Evolutionary conservation across 2,888 invertebrate species (phyloP).

Genomic region (Yponomeuta malinellus): DNA sequence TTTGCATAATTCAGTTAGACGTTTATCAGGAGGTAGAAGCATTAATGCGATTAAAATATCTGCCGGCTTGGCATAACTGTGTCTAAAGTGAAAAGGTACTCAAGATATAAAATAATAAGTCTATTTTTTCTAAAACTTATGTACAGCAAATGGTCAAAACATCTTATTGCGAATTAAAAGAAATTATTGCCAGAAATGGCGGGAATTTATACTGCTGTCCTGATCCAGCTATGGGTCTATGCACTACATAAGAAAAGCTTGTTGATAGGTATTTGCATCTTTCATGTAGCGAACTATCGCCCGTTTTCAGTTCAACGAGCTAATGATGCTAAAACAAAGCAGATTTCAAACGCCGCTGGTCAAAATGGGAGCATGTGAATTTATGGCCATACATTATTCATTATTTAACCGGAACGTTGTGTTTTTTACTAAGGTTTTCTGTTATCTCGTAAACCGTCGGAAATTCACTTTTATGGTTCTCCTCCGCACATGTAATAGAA

Average conservation of each 20-base stretch:
- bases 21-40: background rate
- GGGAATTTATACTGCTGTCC: too few species aligned
- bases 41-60: background rate
- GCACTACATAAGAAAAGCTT: background rate
- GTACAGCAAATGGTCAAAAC: too few species aligned
- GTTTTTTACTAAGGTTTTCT: too few species aligned
- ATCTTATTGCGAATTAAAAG: too few species aligned
- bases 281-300: background rate
- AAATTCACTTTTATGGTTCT: constrained; percentile 7
- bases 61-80: background rate
- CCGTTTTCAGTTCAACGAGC: background rate
- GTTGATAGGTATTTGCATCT: background rate
- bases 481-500: background rate
- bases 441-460: background rate
- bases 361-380: background rate
- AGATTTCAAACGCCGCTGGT: background rate
- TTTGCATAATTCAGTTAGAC: constrained; percentile 1
- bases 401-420: background rate
- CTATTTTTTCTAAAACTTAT: too few species aligned
- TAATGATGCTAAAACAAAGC: background rate
- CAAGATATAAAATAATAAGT: background rate
- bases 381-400: constrained; percentile 1
- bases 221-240: too few species aligned
- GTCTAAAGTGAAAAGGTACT: background rate
- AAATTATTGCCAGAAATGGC: too few species aligned